phyloP scores from a whole-genome alignment of 2,797 vertebrate genomes.

The Danio kyathit region DNA sequence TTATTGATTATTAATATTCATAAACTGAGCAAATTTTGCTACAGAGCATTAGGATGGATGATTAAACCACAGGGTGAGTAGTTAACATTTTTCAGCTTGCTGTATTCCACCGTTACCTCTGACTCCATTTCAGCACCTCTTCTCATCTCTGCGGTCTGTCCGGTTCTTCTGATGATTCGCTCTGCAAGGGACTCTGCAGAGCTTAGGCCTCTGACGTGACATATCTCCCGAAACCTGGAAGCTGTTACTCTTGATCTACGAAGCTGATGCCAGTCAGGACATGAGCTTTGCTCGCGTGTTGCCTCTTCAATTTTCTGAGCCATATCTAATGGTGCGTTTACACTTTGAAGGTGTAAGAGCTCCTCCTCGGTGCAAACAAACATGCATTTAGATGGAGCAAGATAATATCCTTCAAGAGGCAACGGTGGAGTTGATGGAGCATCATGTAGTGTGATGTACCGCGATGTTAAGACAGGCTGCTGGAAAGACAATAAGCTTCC shows the following conservation, averaged over 20 bases:
- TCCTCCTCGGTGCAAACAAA: constrained; percentile 35
- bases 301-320: constrained; percentile 26
- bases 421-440: constrained; percentile 24
- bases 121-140: constrained; percentile 37
- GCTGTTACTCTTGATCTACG: constrained; percentile 30
- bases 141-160: constrained; percentile 35
- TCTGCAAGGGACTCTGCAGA: too few relatives aligned
- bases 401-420: constrained; percentile 18
- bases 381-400: constrained; percentile 17
- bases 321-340: constrained; percentile 1
- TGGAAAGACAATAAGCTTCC: constrained; percentile 16
- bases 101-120: constrained; percentile 23
- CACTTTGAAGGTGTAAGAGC: constrained; percentile 24
- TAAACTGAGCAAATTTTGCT: too few relatives aligned
- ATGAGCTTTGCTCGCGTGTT: constrained; percentile 13
- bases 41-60: constrained; percentile 29
- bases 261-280: not conserved
- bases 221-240: constrained; percentile 34
- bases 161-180: constrained; percentile 17
- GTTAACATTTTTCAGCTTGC: constrained; percentile 32
- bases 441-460: constrained; percentile 23
- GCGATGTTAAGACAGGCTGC: constrained; percentile 11
- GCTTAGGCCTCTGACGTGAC: constrained; percentile 12
- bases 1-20: too few relatives aligned
- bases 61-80: constrained; percentile 43